Percentiles rank a stretch among this genome's conserved stretches.
Evolutionary conservation across 2,888 invertebrate species (phyloP).

Genomic region (Nycteola revayana): DNA sequence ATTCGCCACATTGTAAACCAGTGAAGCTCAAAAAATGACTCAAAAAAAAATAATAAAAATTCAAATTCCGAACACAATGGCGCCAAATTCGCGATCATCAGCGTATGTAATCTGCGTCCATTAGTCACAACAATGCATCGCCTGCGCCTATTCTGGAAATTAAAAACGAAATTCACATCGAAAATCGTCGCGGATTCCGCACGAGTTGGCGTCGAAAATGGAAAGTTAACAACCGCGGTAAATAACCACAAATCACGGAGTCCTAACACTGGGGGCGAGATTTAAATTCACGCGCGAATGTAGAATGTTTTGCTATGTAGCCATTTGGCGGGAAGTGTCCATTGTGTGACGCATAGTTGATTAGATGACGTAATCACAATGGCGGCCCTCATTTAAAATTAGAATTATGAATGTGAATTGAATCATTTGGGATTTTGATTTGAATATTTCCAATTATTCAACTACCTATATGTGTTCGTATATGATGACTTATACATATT

Average conservation of each 20-base stretch:
- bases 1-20: constrained; percentile 12
- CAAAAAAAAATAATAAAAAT: constrained; percentile 33
- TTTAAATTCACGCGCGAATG: constrained; percentile 75
- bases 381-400: too few relatives aligned
- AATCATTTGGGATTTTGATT: too few relatives aligned
- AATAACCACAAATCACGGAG: constrained; percentile 80
- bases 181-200: constrained; percentile 69
- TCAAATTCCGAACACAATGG: constrained; percentile 32
- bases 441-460: too few relatives aligned
- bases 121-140: constrained; percentile 35
- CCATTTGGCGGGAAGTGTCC: constrained; percentile 44
- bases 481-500: too few relatives aligned
- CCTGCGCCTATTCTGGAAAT: constrained; percentile 63
- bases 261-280: constrained; percentile 75
- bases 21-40: constrained; percentile 22
- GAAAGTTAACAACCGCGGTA: constrained; percentile 78
- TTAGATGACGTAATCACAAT: too few relatives aligned
- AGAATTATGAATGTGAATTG: too few relatives aligned
- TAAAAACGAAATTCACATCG: constrained; percentile 73
- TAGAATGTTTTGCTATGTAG: too few relatives aligned
- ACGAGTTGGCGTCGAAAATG: constrained; percentile 69
- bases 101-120: constrained; percentile 38
- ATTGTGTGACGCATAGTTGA: constrained; percentile 12
- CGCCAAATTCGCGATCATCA: constrained; percentile 31
- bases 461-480: too few relatives aligned